phyloP scores from a whole-genome alignment of 2,113 vertebrate genomes.

The Pterocles gutturalis region DNA sequence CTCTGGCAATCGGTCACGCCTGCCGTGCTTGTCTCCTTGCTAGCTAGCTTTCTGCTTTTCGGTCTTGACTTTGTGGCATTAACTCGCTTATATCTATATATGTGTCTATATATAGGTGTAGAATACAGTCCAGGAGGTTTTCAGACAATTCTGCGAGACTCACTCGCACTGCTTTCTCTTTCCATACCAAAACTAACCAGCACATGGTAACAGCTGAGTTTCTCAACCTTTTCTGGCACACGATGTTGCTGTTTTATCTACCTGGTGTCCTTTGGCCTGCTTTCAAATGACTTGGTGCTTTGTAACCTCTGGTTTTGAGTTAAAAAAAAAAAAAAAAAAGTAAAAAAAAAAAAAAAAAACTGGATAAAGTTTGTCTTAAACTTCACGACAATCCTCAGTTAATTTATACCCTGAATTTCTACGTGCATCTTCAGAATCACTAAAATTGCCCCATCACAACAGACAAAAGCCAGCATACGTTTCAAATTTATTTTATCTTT shows the following conservation, averaged over 20 bases:
- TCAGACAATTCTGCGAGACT: neutral
- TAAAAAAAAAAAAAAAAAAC: neutral
- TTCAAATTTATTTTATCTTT: neutral
- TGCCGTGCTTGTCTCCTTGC: accelerated
- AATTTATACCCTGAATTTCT: neutral
- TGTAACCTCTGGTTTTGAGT: neutral
- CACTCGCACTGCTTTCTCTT: accelerated
- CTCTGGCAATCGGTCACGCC: accelerated
- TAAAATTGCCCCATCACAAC: neutral
- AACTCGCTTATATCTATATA: neutral
- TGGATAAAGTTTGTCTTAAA: neutral
- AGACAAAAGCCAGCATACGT: neutral
- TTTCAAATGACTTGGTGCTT: neutral
- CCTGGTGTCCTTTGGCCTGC: neutral
- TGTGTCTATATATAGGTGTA: neutral
- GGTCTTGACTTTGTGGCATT: neutral
- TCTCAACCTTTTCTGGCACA: neutral
- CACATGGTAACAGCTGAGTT: neutral
- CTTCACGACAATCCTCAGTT: neutral
- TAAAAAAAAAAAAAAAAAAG: neutral
- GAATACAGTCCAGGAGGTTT: neutral
- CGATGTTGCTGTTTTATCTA: neutral
- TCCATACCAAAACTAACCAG: neutral
- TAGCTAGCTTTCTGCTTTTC: neutral
- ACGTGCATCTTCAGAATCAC: neutral